Evolutionary conservation across 1,140 invertebrate genomes (phyloP).

Genomic region (silkworm (Bombyx mori)): DNA sequence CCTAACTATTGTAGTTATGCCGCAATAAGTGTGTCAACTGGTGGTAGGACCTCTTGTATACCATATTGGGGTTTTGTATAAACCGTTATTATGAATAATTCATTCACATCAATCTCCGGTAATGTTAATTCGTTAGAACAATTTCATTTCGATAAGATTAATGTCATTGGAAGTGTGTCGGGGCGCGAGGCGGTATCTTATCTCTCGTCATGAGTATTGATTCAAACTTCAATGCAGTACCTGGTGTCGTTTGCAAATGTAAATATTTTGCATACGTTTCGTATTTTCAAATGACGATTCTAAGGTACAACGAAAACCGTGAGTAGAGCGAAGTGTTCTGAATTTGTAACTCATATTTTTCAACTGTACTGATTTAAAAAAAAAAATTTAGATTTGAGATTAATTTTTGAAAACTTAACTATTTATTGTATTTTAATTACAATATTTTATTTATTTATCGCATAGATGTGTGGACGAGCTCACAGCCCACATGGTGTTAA

Average conservation of each 20-base stretch:
- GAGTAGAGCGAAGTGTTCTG: constrained; percentile 9
- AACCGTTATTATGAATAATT: neutral
- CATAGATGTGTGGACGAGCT: no score
- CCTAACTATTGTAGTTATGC: no score
- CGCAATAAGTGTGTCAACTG: no score
- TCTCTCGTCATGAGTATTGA: constrained; percentile 34
- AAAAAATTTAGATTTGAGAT: no score
- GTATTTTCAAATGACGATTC: constrained; percentile 13
- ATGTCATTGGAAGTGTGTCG: constrained; percentile 22
- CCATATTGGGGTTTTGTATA: no score
- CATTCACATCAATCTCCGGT: neutral
- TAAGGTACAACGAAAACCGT: constrained; percentile 18
- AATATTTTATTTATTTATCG: no score
- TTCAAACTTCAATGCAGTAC: constrained; percentile 32
- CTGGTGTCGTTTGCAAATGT: constrained; percentile 20
- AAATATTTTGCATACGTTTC: constrained; percentile 20
- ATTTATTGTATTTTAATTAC: no score
- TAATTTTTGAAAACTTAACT: no score
- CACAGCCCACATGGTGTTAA: neutral
- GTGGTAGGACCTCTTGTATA: no score
- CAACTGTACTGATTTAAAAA: no score
- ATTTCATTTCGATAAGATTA: constrained; percentile 44
- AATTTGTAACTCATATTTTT: no score
- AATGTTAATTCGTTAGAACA: constrained; percentile 15
- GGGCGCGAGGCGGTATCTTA: constrained; percentile 34